These are phyloP conservation scores for Mustela lutreola DNA, from an alignment of 2,113 vertebrate species.

Conservation along the genomic window DNA sequence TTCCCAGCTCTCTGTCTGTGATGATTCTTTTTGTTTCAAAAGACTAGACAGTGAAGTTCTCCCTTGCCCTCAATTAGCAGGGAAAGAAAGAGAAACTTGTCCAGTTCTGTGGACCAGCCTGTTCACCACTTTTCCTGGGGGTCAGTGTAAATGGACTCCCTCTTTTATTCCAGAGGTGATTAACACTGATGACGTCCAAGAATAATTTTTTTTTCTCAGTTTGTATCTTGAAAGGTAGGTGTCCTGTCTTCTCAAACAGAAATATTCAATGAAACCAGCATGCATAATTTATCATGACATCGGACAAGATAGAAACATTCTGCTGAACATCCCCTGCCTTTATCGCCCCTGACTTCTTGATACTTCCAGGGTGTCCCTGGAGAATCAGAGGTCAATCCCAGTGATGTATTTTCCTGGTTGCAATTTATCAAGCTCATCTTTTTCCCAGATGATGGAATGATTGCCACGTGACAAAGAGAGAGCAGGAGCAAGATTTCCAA, in stretches of 20 bases:
- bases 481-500: not conserved
- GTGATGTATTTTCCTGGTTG: not conserved
- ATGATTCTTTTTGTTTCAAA: constrained; percentile 16
- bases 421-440: not conserved
- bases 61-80: not conserved
- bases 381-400: not conserved
- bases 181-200: constrained; percentile 36
- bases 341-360: not conserved
- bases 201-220: constrained; percentile 23
- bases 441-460: not conserved
- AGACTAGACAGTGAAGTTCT: not conserved
- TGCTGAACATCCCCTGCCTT: not conserved
- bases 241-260: not conserved
- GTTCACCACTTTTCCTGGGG: not conserved
- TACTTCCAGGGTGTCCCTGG: not conserved
- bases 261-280: not conserved
- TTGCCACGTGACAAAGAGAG: not conserved
- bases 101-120: not conserved
- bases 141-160: not conserved
- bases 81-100: not conserved
- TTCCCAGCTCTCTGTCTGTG: not conserved
- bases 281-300: not conserved
- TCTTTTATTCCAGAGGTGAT: constrained; percentile 28
- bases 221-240: not conserved
- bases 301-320: constrained; percentile 31